These are phyloP conservation scores for Pelobates cultripes DNA, from an alignment of 2,797 vertebrate species.

Conservation along the genomic window DNA sequence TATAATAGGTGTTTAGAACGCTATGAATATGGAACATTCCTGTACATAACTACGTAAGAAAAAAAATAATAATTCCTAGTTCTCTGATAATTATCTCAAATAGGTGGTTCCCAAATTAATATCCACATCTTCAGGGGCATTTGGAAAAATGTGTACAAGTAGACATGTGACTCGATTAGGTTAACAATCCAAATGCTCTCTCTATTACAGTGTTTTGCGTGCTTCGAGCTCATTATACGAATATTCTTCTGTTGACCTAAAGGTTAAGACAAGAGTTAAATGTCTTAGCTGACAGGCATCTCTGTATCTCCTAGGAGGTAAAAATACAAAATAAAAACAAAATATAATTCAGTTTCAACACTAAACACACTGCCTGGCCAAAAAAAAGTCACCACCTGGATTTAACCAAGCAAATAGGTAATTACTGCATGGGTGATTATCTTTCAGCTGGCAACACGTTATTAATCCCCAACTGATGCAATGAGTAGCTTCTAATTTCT, in stretches of 20 bases:
- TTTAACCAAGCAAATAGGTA: too few species aligned
- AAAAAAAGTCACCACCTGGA: too few species aligned
- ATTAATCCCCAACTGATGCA: too few species aligned
- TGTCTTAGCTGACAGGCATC: not conserved
- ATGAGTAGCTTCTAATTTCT: too few species aligned
- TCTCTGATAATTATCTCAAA: not conserved
- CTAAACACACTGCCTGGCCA: not conserved
- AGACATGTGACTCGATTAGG: not conserved
- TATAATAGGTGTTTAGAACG: too few species aligned
- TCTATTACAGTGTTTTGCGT: slow-evolving; percentile 1
- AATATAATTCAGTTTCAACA: slow-evolving; percentile 3
- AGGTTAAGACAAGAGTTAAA: not conserved
- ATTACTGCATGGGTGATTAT: too few species aligned
- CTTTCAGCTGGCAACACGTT: too few species aligned
- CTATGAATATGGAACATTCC: too few species aligned
- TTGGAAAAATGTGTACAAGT: not conserved
- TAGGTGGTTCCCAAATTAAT: not conserved
- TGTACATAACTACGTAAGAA: too few species aligned
- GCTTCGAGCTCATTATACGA: not conserved
- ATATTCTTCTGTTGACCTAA: not conserved
- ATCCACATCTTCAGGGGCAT: not conserved
- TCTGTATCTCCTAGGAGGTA: slow-evolving; percentile 4
- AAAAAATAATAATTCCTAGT: not conserved
- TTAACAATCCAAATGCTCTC: not conserved
- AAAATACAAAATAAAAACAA: slow-evolving; percentile 11